Base-by-base conservation (phyloP, 2,797 vertebrate species). In the Chiroxiphia lanceolata region DNA sequence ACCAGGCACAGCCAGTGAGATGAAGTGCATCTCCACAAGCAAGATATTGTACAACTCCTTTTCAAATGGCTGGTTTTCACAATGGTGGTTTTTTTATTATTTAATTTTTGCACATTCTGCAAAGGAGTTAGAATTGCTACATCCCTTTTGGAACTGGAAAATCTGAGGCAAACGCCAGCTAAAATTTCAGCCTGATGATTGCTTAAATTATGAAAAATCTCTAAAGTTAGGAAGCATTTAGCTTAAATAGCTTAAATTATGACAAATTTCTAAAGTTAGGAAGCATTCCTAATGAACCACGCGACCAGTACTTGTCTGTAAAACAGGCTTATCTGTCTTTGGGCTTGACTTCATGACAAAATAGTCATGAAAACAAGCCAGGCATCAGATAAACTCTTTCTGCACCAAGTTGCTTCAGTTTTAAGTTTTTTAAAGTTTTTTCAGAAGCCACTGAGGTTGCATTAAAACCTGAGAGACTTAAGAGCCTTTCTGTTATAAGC, bases 361-460 rank as follows among this genome's bases (percentile, higher is more conserved):
- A 64, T 0, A 3, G 26, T 71, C 65, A 54, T 17, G 25, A 67
- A 91, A 90, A 65, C 16, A 53, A 83, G 16, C 17, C 63, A 71
- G 34, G 21, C 26, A 47, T 69, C 81, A 84, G 38, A 27, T 44
- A 45, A 84, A 76, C 12, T 56, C 15, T 48, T 51, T 44, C 10
- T 45, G 23, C 33, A 70, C 45, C 11, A 12, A 56, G 13, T 11
- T 53, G 15, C 57, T 42, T 74, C 0, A 0, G 21, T 44, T 78
- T 1, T 26, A 86, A 60, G 21, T 68, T n/a, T n/a, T n/a, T n/a
- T n/a, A n/a, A n/a, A n/a, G n/a, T n/a, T n/a, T n/a, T n/a, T n/a
- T n/a, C n/a, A n/a, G n/a, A 70, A 91, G 11, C 9, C 36, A 15
- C 33, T 60, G 59, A 34, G 3, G 3, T 38, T 60, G 6, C 16